These are phyloP conservation scores for Corbicula japonica DNA, from an alignment of 2,888 invertebrate species.

Conservation along the genomic window DNA sequence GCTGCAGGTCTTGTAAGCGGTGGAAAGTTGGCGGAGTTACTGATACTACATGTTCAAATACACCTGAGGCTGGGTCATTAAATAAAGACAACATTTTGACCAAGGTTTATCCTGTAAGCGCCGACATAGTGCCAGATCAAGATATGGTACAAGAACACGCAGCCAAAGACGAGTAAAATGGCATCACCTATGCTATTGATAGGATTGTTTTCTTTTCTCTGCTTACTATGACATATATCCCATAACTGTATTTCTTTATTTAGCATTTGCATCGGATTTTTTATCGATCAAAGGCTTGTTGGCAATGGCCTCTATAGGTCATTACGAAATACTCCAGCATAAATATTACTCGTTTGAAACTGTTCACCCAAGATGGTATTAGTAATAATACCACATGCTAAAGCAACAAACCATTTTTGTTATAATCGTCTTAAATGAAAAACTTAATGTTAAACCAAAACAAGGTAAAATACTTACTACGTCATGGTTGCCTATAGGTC, in stretches of 20 bases:
- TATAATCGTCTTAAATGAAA: too few relatives aligned
- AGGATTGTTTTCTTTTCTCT: conserved; percentile 9
- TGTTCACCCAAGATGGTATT: too few relatives aligned
- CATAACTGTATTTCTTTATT: conserved; percentile 4
- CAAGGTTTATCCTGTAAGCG: background rate
- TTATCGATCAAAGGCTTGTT: too few relatives aligned
- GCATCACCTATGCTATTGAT: conserved; percentile 18
- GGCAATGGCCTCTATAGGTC: too few relatives aligned
- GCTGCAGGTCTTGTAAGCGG: background rate
- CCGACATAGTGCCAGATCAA: background rate
- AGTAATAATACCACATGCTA: too few relatives aligned
- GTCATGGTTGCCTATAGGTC: too few relatives aligned
- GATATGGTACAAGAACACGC: background rate
- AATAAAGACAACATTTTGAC: background rate
- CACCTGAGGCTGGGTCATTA: background rate
- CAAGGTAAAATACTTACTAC: too few relatives aligned
- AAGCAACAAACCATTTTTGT: too few relatives aligned
- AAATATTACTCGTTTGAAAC: too few relatives aligned
- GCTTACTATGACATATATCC: conserved; percentile 5
- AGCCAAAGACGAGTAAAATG: background rate
- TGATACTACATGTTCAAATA: background rate
- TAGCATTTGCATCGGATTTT: background rate
- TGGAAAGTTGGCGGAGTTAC: too few relatives aligned
- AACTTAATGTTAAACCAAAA: too few relatives aligned
- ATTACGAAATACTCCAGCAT: too few relatives aligned